These are phyloP conservation scores for Helleia helle DNA, from an alignment of 2,888 invertebrate genomes.

Conservation along the genomic window DNA sequence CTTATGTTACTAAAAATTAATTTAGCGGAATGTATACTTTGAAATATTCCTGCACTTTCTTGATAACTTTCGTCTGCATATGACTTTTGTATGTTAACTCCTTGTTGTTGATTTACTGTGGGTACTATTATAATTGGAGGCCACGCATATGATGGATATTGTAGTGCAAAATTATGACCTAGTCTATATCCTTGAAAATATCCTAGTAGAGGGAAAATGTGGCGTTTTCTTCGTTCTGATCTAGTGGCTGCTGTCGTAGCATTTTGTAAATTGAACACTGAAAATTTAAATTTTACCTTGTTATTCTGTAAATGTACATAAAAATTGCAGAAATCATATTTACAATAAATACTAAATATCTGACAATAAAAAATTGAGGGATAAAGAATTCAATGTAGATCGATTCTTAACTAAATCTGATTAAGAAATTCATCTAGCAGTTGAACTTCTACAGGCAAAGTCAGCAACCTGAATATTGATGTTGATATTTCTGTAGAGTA, in stretches of 20 bases:
- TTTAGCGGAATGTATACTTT: constrained; percentile 22
- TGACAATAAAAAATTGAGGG: too few relatives aligned
- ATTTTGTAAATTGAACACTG: constrained; percentile 24
- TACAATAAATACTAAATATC: too few relatives aligned
- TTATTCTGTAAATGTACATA: too few relatives aligned
- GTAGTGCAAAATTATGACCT: constrained; percentile 27
- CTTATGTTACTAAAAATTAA: constrained; percentile 14
- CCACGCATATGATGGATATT: constrained; percentile 25
- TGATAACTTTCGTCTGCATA: constrained; percentile 25
- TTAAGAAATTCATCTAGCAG: too few relatives aligned
- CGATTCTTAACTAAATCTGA: too few relatives aligned
- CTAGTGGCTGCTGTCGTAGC: constrained; percentile 11
- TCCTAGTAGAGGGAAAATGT: constrained; percentile 29
- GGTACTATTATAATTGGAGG: constrained; percentile 33
- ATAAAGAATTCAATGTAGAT: too few relatives aligned
- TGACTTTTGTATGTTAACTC: constrained; percentile 27
- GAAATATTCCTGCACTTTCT: constrained; percentile 23
- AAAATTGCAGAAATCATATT: too few relatives aligned
- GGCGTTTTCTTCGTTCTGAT: constrained; percentile 18
- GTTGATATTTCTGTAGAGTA: too few relatives aligned
- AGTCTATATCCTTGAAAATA: constrained; percentile 30
- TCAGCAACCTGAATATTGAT: too few relatives aligned
- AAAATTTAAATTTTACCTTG: constrained; percentile 10
- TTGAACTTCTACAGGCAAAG: too few relatives aligned
- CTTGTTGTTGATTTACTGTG: constrained; percentile 31